Evolutionary conservation across 2,797 vertebrate genomes (phyloP).

Genomic region (Poeciliopsis infans): DNA sequence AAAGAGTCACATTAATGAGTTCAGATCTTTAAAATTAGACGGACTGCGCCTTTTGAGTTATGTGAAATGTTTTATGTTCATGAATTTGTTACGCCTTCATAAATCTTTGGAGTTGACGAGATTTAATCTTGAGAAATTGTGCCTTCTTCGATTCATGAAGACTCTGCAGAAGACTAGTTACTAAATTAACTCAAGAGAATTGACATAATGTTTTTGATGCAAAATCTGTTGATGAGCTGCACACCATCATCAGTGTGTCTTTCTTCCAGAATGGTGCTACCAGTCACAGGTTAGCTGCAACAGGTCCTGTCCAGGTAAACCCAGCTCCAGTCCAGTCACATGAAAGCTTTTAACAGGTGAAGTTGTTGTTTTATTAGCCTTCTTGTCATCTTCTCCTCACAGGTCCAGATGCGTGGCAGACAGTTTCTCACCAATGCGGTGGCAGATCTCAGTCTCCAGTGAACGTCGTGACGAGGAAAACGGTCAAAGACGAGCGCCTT

Average conservation of each 20-base stretch:
- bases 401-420: conserved; percentile 80
- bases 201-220: background rate
- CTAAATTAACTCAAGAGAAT: background rate
- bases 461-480: conserved; percentile 79
- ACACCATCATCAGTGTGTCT: background rate
- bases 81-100: background rate
- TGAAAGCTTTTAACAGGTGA: background rate
- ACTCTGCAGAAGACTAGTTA: background rate
- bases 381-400: background rate
- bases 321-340: background rate
- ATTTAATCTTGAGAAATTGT: background rate
- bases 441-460: conserved; percentile 83
- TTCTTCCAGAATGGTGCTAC: conserved; percentile 69
- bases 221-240: background rate
- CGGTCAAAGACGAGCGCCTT: conserved; percentile 33
- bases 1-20: background rate
- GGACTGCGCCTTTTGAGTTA: background rate
- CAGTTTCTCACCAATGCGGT: conserved; percentile 29
- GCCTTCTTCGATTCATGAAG: background rate
- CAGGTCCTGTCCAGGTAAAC: conserved; percentile 62
- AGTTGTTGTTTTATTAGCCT: background rate
- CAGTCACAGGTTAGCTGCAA: conserved; percentile 61
- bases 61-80: background rate
- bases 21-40: background rate
- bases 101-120: background rate